phyloP scores from a whole-genome alignment of 2,113 vertebrate species.

The Scomber scombrus region DNA sequence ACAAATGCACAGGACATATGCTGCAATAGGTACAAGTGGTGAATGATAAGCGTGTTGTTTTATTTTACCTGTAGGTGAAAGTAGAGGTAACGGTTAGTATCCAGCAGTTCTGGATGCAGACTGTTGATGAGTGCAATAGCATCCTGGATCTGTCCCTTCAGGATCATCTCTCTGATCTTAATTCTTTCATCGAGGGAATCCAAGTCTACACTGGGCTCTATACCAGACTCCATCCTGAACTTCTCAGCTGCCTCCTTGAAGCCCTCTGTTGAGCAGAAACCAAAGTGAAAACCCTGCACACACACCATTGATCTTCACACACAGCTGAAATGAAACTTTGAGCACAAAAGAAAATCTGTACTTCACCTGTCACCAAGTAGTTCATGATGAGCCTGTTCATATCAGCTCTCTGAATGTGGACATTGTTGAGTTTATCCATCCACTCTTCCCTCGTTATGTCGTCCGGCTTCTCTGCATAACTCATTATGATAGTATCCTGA shows the following conservation, averaged over 20 bases:
- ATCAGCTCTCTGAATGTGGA: conserved; percentile 97
- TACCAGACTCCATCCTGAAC: conserved; percentile 98
- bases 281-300: background rate
- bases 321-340: background rate
- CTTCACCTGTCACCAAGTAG: conserved; percentile 94
- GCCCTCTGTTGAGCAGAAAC: conserved; percentile 88
- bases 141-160: conserved; percentile 98
- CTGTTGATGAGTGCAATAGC: conserved; percentile 96
- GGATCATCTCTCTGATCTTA: conserved; percentile 97
- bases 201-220: conserved; percentile 96
- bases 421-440: conserved; percentile 99
- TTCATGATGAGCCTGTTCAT: conserved; percentile 99
- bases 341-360: background rate
- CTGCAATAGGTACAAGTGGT: background rate
- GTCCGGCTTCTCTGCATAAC: conserved; percentile 97
- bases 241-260: conserved; percentile 99
- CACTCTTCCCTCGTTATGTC: conserved; percentile 98
- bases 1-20: background rate
- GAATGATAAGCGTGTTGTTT: background rate
- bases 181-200: conserved; percentile 97
- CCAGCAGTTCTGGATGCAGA: conserved; percentile 96
- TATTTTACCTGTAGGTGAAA: conserved; percentile 94
- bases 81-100: conserved; percentile 98
- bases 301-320: background rate
- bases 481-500: conserved; percentile 85